Conservation (phyloP, 2,113 vertebrate species). For the Edolisoma coerulescens region DNA sequence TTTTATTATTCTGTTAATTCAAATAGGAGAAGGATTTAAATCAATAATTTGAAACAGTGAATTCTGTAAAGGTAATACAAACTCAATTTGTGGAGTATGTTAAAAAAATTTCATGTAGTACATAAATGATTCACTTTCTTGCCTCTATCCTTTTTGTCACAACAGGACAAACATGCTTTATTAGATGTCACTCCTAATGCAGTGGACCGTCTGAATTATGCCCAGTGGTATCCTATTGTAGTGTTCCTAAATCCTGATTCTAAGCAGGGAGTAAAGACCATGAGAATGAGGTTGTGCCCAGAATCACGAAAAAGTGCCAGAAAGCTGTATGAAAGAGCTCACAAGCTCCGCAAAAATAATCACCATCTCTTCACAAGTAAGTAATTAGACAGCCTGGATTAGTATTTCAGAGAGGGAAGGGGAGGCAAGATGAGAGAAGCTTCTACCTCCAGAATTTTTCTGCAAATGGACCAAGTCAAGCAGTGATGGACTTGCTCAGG, state of each 20-base stretch:
- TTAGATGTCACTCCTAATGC: conserved; percentile 98
- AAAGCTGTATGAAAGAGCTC: conserved; percentile 94
- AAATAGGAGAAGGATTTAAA: background rate
- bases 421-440: background rate
- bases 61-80: background rate
- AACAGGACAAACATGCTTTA: conserved; percentile 95
- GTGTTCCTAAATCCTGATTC: conserved; percentile 97
- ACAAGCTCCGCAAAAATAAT: conserved; percentile 98
- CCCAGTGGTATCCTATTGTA: conserved; percentile 99
- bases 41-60: background rate
- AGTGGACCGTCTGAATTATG: conserved; percentile 96
- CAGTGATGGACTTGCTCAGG: background rate
- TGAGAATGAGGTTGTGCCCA: conserved; percentile 92
- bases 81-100: background rate
- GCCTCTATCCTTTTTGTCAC: background rate
- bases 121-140: background rate
- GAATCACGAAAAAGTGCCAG: conserved; percentile 97
- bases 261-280: conserved; percentile 97
- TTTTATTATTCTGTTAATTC: background rate
- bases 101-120: background rate
- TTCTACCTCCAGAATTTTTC: background rate
- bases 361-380: conserved; percentile 98
- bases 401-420: background rate
- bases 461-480: background rate
- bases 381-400: conserved; percentile 27